Percentiles rank a stretch among this genome's conserved stretches.
Conservation (phyloP, 2,888 invertebrate genomes). For the Thymelicus acteon region DNA sequence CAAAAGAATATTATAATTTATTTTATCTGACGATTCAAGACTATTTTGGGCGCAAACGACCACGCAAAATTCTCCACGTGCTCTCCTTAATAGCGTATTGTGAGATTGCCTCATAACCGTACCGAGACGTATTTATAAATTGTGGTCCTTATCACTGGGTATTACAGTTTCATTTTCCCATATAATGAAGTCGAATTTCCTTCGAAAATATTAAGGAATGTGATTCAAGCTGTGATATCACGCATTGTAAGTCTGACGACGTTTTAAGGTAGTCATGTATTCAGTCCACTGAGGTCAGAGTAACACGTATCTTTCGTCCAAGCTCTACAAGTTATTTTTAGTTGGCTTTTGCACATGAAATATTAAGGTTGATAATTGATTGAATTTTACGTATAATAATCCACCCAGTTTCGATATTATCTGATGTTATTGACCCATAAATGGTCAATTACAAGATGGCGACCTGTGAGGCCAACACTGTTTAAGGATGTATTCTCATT, state of each 20-base stretch:
- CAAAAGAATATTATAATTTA: not conserved
- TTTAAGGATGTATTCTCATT: conserved; percentile 2
- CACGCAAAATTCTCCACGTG: conserved; percentile 9
- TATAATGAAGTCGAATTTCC: not conserved
- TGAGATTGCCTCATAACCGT: not conserved
- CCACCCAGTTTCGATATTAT: conserved; percentile 3
- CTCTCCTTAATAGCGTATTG: conserved; percentile 16
- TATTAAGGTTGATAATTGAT: conserved; percentile 2
- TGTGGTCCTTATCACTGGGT: not conserved
- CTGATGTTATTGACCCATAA: conserved; percentile 26
- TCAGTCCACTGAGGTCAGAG: not conserved
- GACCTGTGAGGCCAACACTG: not conserved
- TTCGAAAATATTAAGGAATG: conserved; percentile 29
- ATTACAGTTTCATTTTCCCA: not conserved
- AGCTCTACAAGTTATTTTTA: not conserved
- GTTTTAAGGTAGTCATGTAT: conserved; percentile 7
- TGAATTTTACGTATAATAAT: conserved; percentile 4
- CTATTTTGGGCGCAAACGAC: conserved; percentile 6
- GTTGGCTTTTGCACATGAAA: not conserved
- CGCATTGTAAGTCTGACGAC: conserved; percentile 37
- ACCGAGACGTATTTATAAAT: not conserved
- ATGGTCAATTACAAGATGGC: not conserved
- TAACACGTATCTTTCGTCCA: not conserved
- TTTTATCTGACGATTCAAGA: not conserved
- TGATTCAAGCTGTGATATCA: conserved; percentile 39